A percentile compares a stretch with the other conserved stretches of the same genome.
These are phyloP conservation scores for Rhineura floridana DNA, from an alignment of 2,113 vertebrate species.

Conservation along the genomic window DNA sequence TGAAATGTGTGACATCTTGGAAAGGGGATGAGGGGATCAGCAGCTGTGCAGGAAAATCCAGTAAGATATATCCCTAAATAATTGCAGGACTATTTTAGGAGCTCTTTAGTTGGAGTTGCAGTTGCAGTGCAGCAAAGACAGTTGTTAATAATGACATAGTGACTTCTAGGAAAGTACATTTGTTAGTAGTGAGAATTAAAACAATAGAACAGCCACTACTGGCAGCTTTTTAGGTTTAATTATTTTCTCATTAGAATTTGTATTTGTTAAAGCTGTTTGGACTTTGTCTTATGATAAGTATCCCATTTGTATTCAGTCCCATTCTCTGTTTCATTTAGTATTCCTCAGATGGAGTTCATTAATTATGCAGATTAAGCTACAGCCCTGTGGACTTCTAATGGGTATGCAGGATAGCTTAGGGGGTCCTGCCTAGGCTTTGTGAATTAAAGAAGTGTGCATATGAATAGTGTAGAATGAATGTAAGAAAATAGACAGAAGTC, in stretches of 20 bases:
- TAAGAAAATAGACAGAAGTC: conserved; percentile 51
- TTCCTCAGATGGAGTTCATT: conserved; percentile 63
- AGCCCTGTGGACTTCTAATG: conserved; percentile 47
- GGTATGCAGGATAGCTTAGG: conserved; percentile 47
- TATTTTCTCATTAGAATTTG: conserved; percentile 34
- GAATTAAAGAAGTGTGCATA: conserved; percentile 25
- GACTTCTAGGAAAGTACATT: background rate
- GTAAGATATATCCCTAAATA: background rate
- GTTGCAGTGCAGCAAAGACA: background rate
- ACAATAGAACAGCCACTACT: background rate
- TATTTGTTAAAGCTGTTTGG: conserved; percentile 31
- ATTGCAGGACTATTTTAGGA: background rate
- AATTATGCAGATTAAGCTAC: conserved; percentile 51
- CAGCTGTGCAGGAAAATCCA: background rate
- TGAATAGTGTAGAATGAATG: conserved; percentile 43
- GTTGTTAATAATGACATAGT: background rate
- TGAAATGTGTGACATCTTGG: background rate
- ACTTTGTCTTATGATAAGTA: conserved; percentile 28
- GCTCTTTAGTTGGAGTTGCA: background rate
- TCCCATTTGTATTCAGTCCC: conserved; percentile 29
- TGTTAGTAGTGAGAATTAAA: conserved; percentile 11
- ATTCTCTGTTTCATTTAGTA: conserved; percentile 49
- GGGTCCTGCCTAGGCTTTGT: conserved; percentile 35
- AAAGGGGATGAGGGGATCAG: background rate
- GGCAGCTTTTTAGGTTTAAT: conserved; percentile 10